These are phyloP conservation scores for Polyodon spathula DNA, from an alignment of 2,113 vertebrate species.

Conservation along the genomic window DNA sequence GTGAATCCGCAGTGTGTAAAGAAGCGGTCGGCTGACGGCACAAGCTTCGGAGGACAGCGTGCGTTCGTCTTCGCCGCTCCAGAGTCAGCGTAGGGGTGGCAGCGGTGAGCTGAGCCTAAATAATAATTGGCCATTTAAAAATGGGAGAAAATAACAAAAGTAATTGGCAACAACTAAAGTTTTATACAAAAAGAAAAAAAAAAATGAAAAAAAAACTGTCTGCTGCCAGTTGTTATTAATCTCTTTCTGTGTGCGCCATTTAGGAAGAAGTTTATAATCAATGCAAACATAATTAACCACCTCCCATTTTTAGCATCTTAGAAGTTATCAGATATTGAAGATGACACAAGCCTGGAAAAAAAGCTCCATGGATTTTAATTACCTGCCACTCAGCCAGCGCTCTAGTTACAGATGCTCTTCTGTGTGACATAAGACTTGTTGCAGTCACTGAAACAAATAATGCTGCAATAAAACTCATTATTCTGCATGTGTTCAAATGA, in stretches of 20 bases:
- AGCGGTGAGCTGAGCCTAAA: too few species aligned
- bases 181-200: too few species aligned
- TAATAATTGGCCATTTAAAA: too few species aligned
- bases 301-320: conserved; percentile 7
- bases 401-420: conserved; percentile 1
- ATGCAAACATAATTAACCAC: conserved; percentile 1
- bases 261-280: conserved; percentile 8
- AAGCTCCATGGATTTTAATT: conserved; percentile 4
- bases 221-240: conserved; percentile 10
- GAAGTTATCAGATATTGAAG: conserved; percentile 9
- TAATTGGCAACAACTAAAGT: too few species aligned
- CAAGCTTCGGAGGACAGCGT: too few species aligned
- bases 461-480: background rate
- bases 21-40: too few species aligned
- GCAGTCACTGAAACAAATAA: background rate
- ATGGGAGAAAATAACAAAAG: too few species aligned
- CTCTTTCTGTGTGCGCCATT: background rate
- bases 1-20: too few species aligned
- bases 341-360: conserved; percentile 6
- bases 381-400: background rate
- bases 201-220: too few species aligned
- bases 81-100: too few species aligned
- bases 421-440: background rate
- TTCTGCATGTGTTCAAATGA: background rate
- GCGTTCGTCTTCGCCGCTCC: too few species aligned